Base-by-base conservation (phyloP, 2,888 invertebrate genomes). In the Rugalucina vietnamica region DNA sequence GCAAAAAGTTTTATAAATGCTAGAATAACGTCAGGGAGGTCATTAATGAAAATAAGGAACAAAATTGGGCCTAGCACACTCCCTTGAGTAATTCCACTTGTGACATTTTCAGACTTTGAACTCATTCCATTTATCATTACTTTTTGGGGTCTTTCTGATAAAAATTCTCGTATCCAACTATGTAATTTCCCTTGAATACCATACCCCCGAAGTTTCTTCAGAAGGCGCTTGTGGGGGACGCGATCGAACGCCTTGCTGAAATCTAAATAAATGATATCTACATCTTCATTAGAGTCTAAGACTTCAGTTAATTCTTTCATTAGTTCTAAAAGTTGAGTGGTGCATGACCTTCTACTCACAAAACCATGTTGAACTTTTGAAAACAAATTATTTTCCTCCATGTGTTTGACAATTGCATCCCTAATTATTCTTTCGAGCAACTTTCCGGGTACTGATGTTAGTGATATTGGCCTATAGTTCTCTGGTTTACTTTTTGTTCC, bases 341-440 rank as follows among this genome's bases (percentile, higher is more conserved):
- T 34, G 21, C 65, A 34, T 14, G 65, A 65, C 1, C 10, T 8
- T 34, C 1, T 1, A n/a, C 1, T 34, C 21, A 1, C 34, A 34
- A 65, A 65, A 1, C 65, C 65, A 65, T 34, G 32, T 54, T 74
- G 74, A 29, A 18, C 18, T 50, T 50, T 29, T 8, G 36, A n/a
- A 54, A 74, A 74, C 5, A 74, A 34, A n/a, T 74, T 29, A 34
- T 74, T 74, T 5, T 34, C 32, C 24, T 74, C 54, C 74, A 74
- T 74, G 32, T 74, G 54, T 5, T 29, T 32, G 21, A 74, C 34
- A 32, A 74, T 50, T 50, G 14, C 32, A 32, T 74, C 74, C 32
- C 74, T 49, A 29, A 74, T 36, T 3, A 74, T 27, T 34, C 39
- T 74, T 32, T 74, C 49, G 32, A 74, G 36, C 21, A 74, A 29